Percentiles rank a stretch among this genome's conserved stretches.
These are phyloP conservation scores for Darevskia nairensis DNA, from an alignment of 2,797 vertebrate genomes.

Conservation along the genomic window DNA sequence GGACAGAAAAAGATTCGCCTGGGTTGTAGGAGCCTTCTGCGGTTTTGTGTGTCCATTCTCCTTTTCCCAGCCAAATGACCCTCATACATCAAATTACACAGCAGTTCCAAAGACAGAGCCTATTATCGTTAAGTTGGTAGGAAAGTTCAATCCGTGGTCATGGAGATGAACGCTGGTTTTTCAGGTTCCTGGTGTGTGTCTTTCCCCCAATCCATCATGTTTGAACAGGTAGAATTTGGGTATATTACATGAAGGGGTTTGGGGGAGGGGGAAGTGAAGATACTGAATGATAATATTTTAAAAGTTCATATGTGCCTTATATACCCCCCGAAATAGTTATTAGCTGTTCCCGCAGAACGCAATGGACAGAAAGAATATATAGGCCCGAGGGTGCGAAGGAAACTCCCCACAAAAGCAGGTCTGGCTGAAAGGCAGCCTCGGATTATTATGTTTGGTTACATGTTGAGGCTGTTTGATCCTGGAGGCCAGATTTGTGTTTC, in stretches of 20 bases:
- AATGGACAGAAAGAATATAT: background rate
- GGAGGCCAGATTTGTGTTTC: constrained; percentile 11
- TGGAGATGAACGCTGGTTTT: constrained; percentile 93
- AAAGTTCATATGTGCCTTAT: constrained; percentile 32
- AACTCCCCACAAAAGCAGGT: background rate
- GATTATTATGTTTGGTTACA: background rate
- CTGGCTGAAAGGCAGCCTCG: background rate
- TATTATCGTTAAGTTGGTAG: constrained; percentile 92
- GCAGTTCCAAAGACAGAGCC: constrained; percentile 89
- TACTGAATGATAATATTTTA: background rate
- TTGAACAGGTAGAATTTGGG: constrained; percentile 84
- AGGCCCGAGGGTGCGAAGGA: background rate
- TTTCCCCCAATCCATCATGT: constrained; percentile 85
- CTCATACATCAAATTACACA: constrained; percentile 92
- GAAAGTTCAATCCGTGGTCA: constrained; percentile 93
- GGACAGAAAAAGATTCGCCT: constrained; percentile 73
- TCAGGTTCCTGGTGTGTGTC: constrained; percentile 85
- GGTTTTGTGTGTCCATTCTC: constrained; percentile 82
- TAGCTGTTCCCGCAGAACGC: background rate
- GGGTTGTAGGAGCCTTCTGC: constrained; percentile 78
- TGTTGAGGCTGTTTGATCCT: background rate
- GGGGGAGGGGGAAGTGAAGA: background rate
- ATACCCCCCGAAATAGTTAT: background rate
- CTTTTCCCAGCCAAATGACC: constrained; percentile 87
- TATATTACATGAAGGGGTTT: constrained; percentile 64